A percentile compares a stretch with the other conserved stretches of the same genome.
phyloP scores from a whole-genome alignment of 2,797 vertebrate genomes.

The Galaxias olidus region DNA sequence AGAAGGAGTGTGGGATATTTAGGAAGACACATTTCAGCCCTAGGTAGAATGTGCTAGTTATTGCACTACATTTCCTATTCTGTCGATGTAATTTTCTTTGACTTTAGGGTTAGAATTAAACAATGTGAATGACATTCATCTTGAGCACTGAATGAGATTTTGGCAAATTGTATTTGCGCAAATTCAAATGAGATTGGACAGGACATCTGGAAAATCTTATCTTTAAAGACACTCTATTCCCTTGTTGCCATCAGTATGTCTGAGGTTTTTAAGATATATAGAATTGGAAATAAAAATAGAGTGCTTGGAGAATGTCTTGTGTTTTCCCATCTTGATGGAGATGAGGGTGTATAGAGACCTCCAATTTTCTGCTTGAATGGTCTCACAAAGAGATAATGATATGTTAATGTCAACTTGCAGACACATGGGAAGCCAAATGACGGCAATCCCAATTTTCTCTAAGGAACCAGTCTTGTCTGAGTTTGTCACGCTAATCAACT shows the following conservation, averaged over 20 bases:
- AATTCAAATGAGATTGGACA: constrained; percentile 6
- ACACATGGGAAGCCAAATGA: constrained; percentile 67
- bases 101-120: constrained; percentile 54
- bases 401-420: constrained; percentile 73
- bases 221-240: no score
- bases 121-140: constrained; percentile 12
- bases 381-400: constrained; percentile 73
- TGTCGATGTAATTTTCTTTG: constrained; percentile 38
- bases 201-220: constrained; percentile 10
- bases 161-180: not conserved
- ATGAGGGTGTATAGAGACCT: constrained; percentile 60
- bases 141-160: constrained; percentile 9
- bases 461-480: constrained; percentile 50
- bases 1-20: constrained; percentile 43
- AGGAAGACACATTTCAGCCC: constrained; percentile 37
- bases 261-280: no score
- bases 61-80: constrained; percentile 47
- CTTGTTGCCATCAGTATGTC: no score
- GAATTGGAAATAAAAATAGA: no score
- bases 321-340: constrained; percentile 55
- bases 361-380: constrained; percentile 74
- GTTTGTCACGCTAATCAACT: constrained; percentile 68
- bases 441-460: constrained; percentile 66
- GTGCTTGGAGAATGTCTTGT: constrained; percentile 51
- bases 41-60: constrained; percentile 45